phyloP scores from a whole-genome alignment of 2,888 invertebrate species.

The Carterocephalus palaemon region DNA sequence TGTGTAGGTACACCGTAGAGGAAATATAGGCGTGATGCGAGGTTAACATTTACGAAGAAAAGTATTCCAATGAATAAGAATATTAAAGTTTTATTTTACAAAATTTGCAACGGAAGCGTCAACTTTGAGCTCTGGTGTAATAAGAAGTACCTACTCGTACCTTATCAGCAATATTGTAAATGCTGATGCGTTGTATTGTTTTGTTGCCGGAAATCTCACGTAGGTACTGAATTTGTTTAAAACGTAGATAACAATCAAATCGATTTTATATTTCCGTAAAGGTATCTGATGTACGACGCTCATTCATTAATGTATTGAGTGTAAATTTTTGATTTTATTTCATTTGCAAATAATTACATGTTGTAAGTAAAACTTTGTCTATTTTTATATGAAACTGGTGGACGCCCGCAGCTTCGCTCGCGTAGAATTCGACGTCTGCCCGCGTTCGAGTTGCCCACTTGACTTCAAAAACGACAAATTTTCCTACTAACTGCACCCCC shows the following conservation, averaged over 20 bases:
- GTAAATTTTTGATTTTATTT: not conserved
- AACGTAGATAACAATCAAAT: constrained; percentile 15
- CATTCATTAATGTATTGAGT: not conserved
- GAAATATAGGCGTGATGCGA: too few species aligned
- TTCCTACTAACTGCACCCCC: too few species aligned
- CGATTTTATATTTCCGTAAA: constrained; percentile 12
- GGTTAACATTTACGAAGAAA: too few species aligned
- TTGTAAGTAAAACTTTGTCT: too few species aligned
- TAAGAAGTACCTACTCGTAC: constrained; percentile 7
- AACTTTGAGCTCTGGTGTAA: constrained; percentile 7
- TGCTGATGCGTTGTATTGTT: constrained; percentile 11
- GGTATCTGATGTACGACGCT: too few species aligned
- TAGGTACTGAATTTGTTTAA: constrained; percentile 21
- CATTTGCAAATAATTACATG: constrained; percentile 6
- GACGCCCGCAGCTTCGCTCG: too few species aligned
- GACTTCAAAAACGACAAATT: too few species aligned
- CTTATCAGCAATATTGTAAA: constrained; percentile 14
- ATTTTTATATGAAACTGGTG: too few species aligned
- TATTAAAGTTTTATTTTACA: constrained; percentile 9
- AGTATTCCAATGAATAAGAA: too few species aligned
- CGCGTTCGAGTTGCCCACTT: too few species aligned
- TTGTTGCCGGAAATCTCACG: constrained; percentile 25
- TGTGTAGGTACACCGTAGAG: too few species aligned
- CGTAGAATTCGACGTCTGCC: too few species aligned
- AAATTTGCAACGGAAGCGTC: not conserved